Evolutionary conservation across 1,140 invertebrate species (phyloP).

Genomic region (Sogatella furcifera): DNA sequence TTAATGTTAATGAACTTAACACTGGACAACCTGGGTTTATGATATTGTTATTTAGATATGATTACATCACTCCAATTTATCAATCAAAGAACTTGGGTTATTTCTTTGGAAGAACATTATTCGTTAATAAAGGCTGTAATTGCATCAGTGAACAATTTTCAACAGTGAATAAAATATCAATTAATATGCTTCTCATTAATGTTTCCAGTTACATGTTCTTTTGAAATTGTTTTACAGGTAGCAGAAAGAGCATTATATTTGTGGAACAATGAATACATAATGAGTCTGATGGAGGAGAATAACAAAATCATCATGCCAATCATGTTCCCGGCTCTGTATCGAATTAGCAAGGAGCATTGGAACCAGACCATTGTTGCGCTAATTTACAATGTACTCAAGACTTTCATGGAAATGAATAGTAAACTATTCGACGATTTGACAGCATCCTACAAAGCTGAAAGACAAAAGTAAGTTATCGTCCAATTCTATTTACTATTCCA

Average conservation of each 20-base stretch:
- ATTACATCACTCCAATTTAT: too few species aligned
- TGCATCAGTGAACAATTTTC: too few species aligned
- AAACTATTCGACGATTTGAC: constrained; percentile 98
- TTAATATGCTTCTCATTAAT: too few species aligned
- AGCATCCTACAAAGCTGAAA: constrained; percentile 93
- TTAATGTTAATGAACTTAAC: too few species aligned
- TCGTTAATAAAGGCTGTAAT: too few species aligned
- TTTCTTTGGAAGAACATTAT: too few species aligned
- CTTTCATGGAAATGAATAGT: constrained; percentile 99
- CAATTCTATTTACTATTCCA: not conserved
- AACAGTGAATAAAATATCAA: too few species aligned
- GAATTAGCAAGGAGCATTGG: constrained; percentile 99
- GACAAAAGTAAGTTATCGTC: constrained; percentile 74
- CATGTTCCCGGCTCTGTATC: constrained; percentile 93
- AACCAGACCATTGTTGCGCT: constrained; percentile 99
- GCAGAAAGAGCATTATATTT: constrained; percentile 90
- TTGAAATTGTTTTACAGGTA: constrained; percentile 52
- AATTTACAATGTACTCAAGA: constrained; percentile 98
- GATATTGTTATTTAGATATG: too few species aligned
- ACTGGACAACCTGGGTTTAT: too few species aligned
- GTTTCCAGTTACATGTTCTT: too few species aligned
- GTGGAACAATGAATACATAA: constrained; percentile 97
- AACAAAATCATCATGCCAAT: constrained; percentile 86
- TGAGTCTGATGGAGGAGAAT: constrained; percentile 89
- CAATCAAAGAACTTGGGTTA: too few species aligned